Evolutionary conservation across 2,797 vertebrate species (phyloP).

Genomic region (Fistularia tabacaria): DNA sequence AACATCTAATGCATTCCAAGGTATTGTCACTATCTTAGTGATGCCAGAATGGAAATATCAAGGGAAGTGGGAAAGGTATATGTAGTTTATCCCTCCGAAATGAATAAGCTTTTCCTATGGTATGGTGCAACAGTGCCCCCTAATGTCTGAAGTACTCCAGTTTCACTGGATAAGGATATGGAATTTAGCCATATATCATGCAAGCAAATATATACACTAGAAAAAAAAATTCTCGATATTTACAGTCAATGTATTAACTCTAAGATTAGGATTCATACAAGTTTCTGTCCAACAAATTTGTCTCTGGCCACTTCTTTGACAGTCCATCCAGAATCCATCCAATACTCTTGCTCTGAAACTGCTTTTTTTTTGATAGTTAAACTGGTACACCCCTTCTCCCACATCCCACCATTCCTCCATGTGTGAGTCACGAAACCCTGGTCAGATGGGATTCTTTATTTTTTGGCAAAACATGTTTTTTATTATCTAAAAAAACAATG

Average conservation of each 20-base stretch:
- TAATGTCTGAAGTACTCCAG: slow-evolving; percentile 22
- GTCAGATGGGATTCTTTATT: slow-evolving; percentile 54
- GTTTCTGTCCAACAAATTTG: neutral
- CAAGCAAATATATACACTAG: slow-evolving; percentile 9
- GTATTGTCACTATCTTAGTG: no score
- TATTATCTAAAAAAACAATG: no score
- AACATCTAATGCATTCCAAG: neutral
- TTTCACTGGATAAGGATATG: neutral
- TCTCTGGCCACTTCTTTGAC: neutral
- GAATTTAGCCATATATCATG: neutral
- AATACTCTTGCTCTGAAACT: slow-evolving; percentile 42
- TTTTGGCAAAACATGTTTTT: neutral
- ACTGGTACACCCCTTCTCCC: slow-evolving; percentile 8
- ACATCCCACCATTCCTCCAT: slow-evolving; percentile 27
- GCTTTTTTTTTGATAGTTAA: slow-evolving; percentile 4
- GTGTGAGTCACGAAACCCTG: slow-evolving; percentile 42
- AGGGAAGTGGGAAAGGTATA: slow-evolving; percentile 29
- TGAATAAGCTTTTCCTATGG: neutral
- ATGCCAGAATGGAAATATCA: slow-evolving; percentile 3
- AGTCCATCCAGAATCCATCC: slow-evolving; percentile 41
- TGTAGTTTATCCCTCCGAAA: slow-evolving; percentile 1
- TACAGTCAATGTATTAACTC: neutral
- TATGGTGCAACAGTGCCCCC: slow-evolving; percentile 65
- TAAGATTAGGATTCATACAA: neutral
- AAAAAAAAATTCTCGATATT: neutral